Percentiles rank a stretch among this genome's conserved stretches.
These are phyloP conservation scores for Cichlasoma orientale DNA, from an alignment of 2,797 vertebrate genomes.

Conservation along the genomic window DNA sequence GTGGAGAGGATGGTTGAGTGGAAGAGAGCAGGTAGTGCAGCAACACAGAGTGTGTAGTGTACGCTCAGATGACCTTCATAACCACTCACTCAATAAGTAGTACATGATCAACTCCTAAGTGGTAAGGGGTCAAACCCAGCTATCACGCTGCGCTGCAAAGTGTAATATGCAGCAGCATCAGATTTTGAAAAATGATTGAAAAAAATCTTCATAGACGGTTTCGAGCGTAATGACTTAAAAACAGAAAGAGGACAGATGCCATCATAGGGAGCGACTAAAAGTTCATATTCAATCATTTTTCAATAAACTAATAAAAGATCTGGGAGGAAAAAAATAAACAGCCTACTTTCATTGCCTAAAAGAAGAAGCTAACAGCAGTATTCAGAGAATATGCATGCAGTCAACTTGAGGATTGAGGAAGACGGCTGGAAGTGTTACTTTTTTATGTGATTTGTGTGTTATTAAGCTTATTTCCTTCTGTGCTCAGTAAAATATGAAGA, in stretches of 20 bases:
- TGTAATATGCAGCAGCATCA: background rate
- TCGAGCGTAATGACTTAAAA: conserved; percentile 38
- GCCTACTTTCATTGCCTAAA: conserved; percentile 38
- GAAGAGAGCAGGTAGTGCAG: conserved; percentile 38
- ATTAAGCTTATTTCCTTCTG: background rate
- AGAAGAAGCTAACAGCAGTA: conserved; percentile 20
- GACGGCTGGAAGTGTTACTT: background rate
- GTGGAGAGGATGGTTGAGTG: conserved; percentile 34
- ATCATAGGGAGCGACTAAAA: conserved; percentile 30
- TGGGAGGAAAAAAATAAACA: conserved; percentile 31
- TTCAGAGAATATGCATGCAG: background rate
- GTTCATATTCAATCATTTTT: conserved; percentile 58
- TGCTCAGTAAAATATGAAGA: background rate
- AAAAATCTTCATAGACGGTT: conserved; percentile 16
- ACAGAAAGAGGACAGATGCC: background rate
- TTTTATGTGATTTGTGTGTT: background rate
- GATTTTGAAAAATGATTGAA: background rate
- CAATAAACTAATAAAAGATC: conserved; percentile 56
- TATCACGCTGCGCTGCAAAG: background rate
- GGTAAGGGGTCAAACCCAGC: conserved; percentile 14
- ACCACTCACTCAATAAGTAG: conserved; percentile 48
- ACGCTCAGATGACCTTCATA: conserved; percentile 53
- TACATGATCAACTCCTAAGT: conserved; percentile 33
- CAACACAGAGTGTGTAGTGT: background rate
- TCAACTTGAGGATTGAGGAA: background rate